Base-by-base conservation (phyloP, 2,888 invertebrate genomes). In the Asteroscopus sphinx region DNA sequence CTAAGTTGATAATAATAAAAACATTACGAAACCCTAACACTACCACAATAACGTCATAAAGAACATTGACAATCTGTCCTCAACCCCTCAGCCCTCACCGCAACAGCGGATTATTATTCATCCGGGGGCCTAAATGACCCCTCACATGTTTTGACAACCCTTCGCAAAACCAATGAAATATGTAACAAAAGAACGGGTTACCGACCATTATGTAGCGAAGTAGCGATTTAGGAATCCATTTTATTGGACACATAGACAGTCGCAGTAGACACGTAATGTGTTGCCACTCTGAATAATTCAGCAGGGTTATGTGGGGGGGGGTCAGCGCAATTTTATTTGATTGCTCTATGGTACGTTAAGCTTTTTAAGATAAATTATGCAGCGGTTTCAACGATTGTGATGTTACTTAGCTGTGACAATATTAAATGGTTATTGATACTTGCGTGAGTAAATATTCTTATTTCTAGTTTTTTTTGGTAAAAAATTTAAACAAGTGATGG, bases 131-230 rank as follows among this genome's bases (percentile, higher is more conserved):
- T 66, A 44, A 79, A 75, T 82, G 82, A 87, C 88, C 90, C 91
- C 78, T 83, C 82, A 72, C 75, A 68, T 78, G 79, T 84, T 83
- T 79, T 80, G 83, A 81, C 86, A 84, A 82, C 85, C 86, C 83
- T 83, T 79, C 77, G 77, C 75, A 58, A 82, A 80, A 80, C 85
- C 88, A 86, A 89, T 91, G 88, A 87, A 90, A 91, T 89, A 90
- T 90, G 83, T 83, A 89, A 90, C 91, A 92, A 91, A 91, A 81
- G 72, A 88, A 87, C 89, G 83, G 83, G 89, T 88, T 87, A 73
- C 75, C 73, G 61, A 51, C 80, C 76, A 86, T 83, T 85, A 87
- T 81, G 79, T 79, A 77, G 80, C 82, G 81, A 87, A 81, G 79
- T 79, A 77, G 80, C 82, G 81, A 86, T 87, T 86, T 82, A 78